phyloP scores from a whole-genome alignment of 1,140 invertebrate species.

The Rhyzopertha dominica region DNA sequence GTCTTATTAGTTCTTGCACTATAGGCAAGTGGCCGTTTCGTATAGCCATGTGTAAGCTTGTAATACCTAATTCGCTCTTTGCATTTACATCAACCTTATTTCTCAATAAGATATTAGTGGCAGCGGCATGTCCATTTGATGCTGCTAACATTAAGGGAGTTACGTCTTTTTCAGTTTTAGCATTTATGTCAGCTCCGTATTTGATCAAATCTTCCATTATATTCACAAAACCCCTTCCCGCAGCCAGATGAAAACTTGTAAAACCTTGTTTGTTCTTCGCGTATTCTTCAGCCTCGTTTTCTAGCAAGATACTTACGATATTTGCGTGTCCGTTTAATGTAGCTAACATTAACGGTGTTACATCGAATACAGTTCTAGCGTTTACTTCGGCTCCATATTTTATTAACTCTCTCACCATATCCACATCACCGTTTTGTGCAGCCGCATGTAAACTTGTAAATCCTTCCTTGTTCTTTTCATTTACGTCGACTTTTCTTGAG shows the following conservation, averaged over 20 bases:
- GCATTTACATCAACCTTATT: slow-evolving; percentile 20
- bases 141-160: slow-evolving; percentile 50
- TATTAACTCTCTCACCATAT: no score
- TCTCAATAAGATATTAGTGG: no score
- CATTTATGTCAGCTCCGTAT: slow-evolving; percentile 15
- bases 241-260: slow-evolving; percentile 29
- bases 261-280: slow-evolving; percentile 16
- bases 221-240: slow-evolving; percentile 66
- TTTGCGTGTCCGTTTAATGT: slow-evolving; percentile 69
- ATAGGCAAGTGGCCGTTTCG: slow-evolving; percentile 68
- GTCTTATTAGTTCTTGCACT: slow-evolving; percentile 21
- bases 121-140: slow-evolving; percentile 47
- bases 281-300: slow-evolving; percentile 20
- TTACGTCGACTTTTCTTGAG: no score
- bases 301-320: slow-evolving; percentile 23
- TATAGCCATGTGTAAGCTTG: slow-evolving; percentile 28
- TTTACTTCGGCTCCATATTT: no score
- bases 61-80: slow-evolving; percentile 19
- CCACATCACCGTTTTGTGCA: no score
- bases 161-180: slow-evolving; percentile 11
- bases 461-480: no score
- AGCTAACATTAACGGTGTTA: slow-evolving; percentile 48
- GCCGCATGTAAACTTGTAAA: no score
- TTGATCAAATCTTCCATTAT: slow-evolving; percentile 24
- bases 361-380: no score